Evolutionary conservation across 2,113 vertebrate species (phyloP), one percentile per base, ranked within the genome.

Genomic region (Toxotes chatareus): DNA sequence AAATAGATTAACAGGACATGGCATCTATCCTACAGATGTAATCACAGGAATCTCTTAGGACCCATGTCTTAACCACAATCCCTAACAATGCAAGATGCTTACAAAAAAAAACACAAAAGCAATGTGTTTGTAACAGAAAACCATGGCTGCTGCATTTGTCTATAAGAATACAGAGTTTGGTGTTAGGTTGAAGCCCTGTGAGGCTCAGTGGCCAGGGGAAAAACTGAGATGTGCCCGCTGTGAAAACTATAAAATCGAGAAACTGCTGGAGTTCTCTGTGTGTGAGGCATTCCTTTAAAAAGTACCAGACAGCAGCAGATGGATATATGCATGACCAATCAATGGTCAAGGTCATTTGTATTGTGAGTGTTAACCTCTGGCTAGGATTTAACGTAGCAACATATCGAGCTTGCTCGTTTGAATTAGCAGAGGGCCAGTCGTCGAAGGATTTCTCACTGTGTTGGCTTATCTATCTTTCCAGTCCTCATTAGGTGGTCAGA

Each of bases 341-440:
- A 6, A 86, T 82, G 63, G 60, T 32, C 16, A 0, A 68, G 60
- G 56, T 73, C 40, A 55, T 83, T 53, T 68, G 34, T 67, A 38
- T 60, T 53, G 49, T 17, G 49, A 53, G 61, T 27, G 70, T 56
- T 46, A 46, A 75, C 82, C 51, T 55, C 59, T 49, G 57, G 38
- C 80, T 34, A 36, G 23, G 59, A 73, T 57, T 73, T 51, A 73
- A 51, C 12, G 0, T 3, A 32, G 42, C 2, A 23, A 53, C 32
- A 47, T 56, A 75, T 79, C 38, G 31, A 77, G 47, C 62, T 78
- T 32, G 44, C 14, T 73, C 17, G 27, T 83, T 71, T n/a, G 19
- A 80, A 76, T 69, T 10, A 71, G 47, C 77, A 13, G 6, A 38
- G 44, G 72, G 53, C 1, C 16, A 57, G 40, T 51, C 38, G 7